These are phyloP conservation scores for Catocala nupta DNA, from an alignment of 2,888 invertebrate species.

Conservation along the genomic window DNA sequence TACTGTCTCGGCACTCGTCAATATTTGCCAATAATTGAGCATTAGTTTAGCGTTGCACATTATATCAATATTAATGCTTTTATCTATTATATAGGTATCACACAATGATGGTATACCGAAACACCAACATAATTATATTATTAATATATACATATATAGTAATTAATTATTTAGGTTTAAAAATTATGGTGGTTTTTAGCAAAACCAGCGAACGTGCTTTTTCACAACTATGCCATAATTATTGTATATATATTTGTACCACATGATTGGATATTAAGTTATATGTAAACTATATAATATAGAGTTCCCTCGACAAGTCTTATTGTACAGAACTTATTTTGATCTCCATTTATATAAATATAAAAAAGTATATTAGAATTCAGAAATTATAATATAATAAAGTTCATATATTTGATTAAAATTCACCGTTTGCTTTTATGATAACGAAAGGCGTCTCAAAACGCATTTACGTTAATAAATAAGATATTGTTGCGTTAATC, in stretches of 20 bases:
- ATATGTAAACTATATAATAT: neutral
- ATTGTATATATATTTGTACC: neutral
- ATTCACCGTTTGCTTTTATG: conserved; percentile 24
- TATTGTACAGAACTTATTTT: conserved; percentile 41
- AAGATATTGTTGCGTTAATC: too few species aligned
- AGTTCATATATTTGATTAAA: conserved; percentile 17
- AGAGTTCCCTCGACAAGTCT: conserved; percentile 4
- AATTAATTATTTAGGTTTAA: too few species aligned
- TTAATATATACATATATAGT: too few species aligned
- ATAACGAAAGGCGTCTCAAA: conserved; percentile 10
- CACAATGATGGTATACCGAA: too few species aligned
- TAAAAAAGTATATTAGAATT: conserved; percentile 30
- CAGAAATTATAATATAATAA: conserved; percentile 15
- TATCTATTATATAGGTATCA: too few species aligned
- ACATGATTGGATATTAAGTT: neutral
- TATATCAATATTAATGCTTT: too few species aligned
- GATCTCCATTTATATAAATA: conserved; percentile 38
- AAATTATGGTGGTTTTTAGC: too few species aligned
- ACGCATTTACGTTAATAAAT: conserved; percentile 9
- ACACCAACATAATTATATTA: too few species aligned
- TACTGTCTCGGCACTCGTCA: too few species aligned
- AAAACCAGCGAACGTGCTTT: neutral
- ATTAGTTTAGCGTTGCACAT: too few species aligned
- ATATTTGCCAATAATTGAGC: too few species aligned
- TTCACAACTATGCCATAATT: conserved; percentile 14